Evolutionary conservation across 1,140 invertebrate species (phyloP).

Genomic region (Gonatopus flavifemur): DNA sequence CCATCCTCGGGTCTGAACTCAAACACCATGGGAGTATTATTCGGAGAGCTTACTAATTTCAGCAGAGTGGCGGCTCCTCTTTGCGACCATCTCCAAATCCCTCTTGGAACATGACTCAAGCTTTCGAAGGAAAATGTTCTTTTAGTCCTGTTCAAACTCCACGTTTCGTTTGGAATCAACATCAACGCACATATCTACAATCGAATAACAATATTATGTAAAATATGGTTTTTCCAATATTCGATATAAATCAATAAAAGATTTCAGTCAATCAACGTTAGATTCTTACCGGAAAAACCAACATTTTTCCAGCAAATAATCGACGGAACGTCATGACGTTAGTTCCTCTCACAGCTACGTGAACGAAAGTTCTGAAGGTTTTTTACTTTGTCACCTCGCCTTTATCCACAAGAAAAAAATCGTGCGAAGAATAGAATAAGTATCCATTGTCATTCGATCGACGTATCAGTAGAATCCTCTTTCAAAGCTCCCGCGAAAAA

Average conservation of each 20-base stretch:
- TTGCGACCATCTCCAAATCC: constrained; percentile 12
- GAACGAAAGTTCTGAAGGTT: too few relatives aligned
- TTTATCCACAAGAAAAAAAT: constrained; percentile 13
- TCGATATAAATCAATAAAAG: too few relatives aligned
- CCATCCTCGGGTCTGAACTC: constrained; percentile 29
- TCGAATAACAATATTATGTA: background rate
- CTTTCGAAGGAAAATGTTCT: constrained; percentile 17
- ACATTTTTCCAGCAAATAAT: too few relatives aligned
- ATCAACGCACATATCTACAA: background rate
- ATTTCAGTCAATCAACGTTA: too few relatives aligned
- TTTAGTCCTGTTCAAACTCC: too few relatives aligned
- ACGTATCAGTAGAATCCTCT: too few relatives aligned
- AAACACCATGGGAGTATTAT: constrained; percentile 11
- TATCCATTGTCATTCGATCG: constrained; percentile 21
- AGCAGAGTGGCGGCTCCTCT: constrained; percentile 5
- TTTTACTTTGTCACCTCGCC: background rate
- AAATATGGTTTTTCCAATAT: too few relatives aligned
- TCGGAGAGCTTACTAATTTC: background rate
- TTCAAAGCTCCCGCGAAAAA: too few relatives aligned
- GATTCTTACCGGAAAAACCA: too few relatives aligned
- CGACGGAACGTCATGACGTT: too few relatives aligned
- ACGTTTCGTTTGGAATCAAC: background rate
- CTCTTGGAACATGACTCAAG: too few relatives aligned
- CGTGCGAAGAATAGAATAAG: constrained; percentile 19
- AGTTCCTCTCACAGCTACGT: too few relatives aligned